These are phyloP conservation scores for Trachelus troglodyta DNA, from an alignment of 2,888 invertebrate genomes.

Conservation along the genomic window DNA sequence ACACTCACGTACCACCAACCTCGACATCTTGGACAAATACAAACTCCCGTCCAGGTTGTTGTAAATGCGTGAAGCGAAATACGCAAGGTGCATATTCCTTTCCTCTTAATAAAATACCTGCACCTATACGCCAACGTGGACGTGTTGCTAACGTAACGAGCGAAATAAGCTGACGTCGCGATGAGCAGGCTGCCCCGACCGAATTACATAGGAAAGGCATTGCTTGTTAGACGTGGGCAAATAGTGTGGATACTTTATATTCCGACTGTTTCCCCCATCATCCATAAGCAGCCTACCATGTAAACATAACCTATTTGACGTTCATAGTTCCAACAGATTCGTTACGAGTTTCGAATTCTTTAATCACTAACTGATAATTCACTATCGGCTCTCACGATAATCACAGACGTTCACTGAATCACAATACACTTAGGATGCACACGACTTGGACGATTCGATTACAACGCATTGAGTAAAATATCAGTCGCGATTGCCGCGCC, in stretches of 20 bases:
- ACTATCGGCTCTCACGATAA: background rate
- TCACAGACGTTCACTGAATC: background rate
- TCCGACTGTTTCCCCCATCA: background rate
- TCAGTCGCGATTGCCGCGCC: slow-evolving; percentile 35
- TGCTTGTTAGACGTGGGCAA: background rate
- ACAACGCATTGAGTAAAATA: background rate
- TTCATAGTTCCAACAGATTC: background rate
- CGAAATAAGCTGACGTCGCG: background rate
- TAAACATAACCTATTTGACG: background rate
- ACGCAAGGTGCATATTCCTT: slow-evolving; percentile 19
- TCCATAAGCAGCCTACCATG: background rate
- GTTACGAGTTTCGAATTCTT: background rate
- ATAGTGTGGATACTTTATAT: background rate
- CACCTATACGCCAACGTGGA: background rate
- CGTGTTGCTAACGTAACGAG: background rate
- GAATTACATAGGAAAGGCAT: background rate
- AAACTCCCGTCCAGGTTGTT: slow-evolving; percentile 5
- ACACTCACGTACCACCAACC: background rate
- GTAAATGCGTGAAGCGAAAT: slow-evolving; percentile 1
- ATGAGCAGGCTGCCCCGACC: background rate
- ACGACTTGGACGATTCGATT: background rate
- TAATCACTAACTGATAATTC: background rate
- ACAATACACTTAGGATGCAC: background rate
- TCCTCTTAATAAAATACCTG: slow-evolving; percentile 2
- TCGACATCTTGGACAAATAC: slow-evolving; percentile 17